These are phyloP conservation scores for Heteromurus nitidus DNA, from an alignment of 2,888 invertebrate species.

Conservation along the genomic window DNA sequence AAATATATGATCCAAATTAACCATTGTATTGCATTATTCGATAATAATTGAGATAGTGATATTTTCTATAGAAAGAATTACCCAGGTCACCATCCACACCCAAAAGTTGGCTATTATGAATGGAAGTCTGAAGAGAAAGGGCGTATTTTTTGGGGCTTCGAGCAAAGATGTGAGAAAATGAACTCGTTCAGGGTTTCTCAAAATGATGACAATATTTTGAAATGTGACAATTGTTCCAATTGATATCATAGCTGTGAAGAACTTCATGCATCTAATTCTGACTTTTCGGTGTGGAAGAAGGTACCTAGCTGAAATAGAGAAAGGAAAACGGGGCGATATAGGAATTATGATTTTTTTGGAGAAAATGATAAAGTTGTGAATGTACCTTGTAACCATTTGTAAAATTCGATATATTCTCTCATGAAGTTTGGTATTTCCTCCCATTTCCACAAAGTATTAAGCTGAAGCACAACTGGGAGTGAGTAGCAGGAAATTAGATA, in stretches of 20 bases:
- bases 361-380: too few species aligned
- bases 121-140: background rate
- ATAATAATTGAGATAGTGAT: background rate
- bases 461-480: constrained; percentile 30
- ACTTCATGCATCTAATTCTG: constrained; percentile 24
- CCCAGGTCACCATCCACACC: constrained; percentile 1
- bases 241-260: background rate
- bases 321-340: too few species aligned
- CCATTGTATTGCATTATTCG: background rate
- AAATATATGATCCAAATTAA: background rate
- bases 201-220: constrained; percentile 27
- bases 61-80: background rate
- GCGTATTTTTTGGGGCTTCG: background rate
- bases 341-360: background rate
- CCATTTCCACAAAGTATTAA: constrained; percentile 12
- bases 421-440: constrained; percentile 19
- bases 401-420: constrained; percentile 19
- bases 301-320: background rate
- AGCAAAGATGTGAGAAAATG: constrained; percentile 53
- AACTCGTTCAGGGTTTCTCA: constrained; percentile 28
- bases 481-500: constrained; percentile 28
- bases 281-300: too few species aligned
- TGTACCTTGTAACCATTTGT: constrained; percentile 25
- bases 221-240: background rate
- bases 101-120: background rate